Evolutionary conservation across 2,113 vertebrate species (phyloP).

Genomic region (Hemicordylus capensis): DNA sequence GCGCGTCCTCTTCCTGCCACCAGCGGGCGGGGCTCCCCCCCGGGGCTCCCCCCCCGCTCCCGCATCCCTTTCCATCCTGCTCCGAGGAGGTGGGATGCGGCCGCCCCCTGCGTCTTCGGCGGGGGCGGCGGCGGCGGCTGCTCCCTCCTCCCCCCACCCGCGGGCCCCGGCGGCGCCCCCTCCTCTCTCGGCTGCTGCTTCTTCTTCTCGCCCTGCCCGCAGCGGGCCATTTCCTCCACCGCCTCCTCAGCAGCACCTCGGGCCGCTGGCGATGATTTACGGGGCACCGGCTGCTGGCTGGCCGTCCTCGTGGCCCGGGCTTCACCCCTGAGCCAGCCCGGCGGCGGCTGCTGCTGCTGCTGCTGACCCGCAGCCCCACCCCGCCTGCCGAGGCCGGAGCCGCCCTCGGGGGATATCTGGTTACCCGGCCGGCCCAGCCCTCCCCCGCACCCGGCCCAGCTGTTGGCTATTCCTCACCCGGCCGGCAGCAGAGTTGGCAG

Average conservation of each 20-base stretch:
- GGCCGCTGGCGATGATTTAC: neutral
- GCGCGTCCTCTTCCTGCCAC: no score
- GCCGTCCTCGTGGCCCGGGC: neutral
- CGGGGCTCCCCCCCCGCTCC: no score
- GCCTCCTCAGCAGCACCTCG: neutral
- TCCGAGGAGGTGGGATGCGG: no score
- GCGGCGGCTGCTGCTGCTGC: neutral
- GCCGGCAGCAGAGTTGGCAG: neutral
- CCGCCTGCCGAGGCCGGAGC: neutral
- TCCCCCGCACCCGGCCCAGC: constrained; percentile 25
- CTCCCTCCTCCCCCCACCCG: no score
- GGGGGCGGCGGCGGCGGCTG: no score
- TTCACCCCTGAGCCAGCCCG: neutral
- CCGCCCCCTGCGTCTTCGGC: no score
- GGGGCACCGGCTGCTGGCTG: neutral
- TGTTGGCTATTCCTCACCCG: constrained; percentile 38
- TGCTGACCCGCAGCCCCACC: neutral
- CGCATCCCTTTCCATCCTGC: no score
- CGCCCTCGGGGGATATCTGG: constrained; percentile 25
- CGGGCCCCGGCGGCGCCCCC: no score
- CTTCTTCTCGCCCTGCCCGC: no score
- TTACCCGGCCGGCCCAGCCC: constrained; percentile 19
- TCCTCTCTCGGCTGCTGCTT: no score
- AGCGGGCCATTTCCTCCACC: neutral
- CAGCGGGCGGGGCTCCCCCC: no score